Evolutionary conservation across 2,797 vertebrate species (phyloP).

Genomic region (Cheirogaleus major): DNA sequence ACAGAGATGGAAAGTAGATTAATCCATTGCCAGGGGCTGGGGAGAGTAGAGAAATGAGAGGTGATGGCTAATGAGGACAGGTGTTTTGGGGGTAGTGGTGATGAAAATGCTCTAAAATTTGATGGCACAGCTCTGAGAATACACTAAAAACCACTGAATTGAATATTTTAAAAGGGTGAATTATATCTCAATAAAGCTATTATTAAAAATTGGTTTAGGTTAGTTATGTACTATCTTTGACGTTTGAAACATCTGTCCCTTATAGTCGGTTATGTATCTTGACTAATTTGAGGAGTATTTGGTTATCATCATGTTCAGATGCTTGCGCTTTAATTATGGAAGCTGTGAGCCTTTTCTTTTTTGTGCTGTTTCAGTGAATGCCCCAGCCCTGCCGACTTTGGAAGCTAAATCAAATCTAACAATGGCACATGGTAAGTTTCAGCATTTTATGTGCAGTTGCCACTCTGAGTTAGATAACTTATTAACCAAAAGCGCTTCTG

Average conservation of each 20-base stretch:
- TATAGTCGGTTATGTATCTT: neutral
- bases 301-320: neutral
- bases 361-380: slow-evolving; percentile 63
- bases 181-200: neutral
- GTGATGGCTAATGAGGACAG: accelerated
- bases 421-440: slow-evolving; percentile 67
- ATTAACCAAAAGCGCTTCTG: slow-evolving; percentile 64
- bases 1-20: neutral
- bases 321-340: neutral
- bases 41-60: neutral
- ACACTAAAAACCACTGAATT: neutral
- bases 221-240: neutral
- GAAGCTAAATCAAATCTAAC: slow-evolving; percentile 65
- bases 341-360: neutral
- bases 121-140: neutral
- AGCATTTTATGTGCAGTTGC: slow-evolving; percentile 4
- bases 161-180: neutral
- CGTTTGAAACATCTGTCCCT: neutral
- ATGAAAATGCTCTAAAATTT: neutral
- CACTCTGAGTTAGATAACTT: slow-evolving; percentile 50
- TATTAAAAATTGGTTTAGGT: neutral
- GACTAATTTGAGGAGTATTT: neutral
- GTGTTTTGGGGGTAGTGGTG: neutral
- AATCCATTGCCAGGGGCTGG: neutral
- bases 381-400: neutral